Percentiles rank a stretch among this genome's conserved stretches.
Conservation (phyloP, 2,888 invertebrate genomes). For the Andrena trimmerana region DNA sequence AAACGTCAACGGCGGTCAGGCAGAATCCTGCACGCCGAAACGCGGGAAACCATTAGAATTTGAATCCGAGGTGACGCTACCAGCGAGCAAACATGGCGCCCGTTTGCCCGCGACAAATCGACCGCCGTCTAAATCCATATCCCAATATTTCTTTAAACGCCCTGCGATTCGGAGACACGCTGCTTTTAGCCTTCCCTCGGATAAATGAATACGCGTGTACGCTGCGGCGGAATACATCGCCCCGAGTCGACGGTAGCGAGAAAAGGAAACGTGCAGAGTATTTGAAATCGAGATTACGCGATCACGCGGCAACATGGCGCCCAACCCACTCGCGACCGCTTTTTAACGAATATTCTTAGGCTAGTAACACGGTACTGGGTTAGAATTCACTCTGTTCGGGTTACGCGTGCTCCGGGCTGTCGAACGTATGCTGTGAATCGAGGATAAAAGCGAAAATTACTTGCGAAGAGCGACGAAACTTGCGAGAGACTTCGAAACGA, state of each 20-base stretch:
- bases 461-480: background rate
- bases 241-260: no score
- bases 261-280: no score
- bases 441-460: background rate
- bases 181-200: no score
- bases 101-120: background rate
- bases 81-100: constrained; percentile 21
- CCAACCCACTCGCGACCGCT: background rate
- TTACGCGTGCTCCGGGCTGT: no score
- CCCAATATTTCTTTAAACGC: no score
- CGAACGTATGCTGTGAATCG: no score
- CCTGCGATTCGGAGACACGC: no score
- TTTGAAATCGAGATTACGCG: constrained; percentile 3
- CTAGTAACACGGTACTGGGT: background rate
- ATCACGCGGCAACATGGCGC: background rate
- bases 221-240: no score
- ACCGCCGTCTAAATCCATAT: background rate
- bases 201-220: no score
- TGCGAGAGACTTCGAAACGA: constrained; percentile 4
- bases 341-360: background rate
- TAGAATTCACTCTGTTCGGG: background rate
- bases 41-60: background rate
- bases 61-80: constrained; percentile 38
- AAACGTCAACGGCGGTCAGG: background rate
- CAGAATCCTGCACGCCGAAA: background rate